phyloP scores from a whole-genome alignment of 2,797 vertebrate species.

The Acipenser transmontanus region DNA sequence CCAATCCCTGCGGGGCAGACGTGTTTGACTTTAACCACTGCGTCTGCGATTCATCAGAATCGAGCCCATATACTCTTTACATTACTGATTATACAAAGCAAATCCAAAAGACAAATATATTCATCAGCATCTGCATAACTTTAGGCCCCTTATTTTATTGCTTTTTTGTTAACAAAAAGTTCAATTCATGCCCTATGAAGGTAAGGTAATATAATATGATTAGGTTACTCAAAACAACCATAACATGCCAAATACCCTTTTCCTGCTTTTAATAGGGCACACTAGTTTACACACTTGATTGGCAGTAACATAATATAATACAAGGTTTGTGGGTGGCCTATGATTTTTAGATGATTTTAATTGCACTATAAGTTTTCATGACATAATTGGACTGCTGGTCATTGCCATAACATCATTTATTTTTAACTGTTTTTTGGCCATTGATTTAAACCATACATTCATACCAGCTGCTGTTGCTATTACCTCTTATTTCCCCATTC shows the following conservation, averaged over 20 bases:
- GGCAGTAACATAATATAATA: slow-evolving; percentile 40
- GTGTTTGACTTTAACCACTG: too few species aligned
- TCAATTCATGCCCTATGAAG: too few species aligned
- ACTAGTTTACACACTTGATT: slow-evolving; percentile 41
- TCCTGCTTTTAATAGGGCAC: slow-evolving; percentile 36
- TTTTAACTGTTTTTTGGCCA: slow-evolving; percentile 1
- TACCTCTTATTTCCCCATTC: too few species aligned
- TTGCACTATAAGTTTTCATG: slow-evolving; percentile 28
- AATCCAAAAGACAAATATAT: too few species aligned
- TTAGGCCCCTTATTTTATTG: too few species aligned
- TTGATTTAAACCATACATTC: slow-evolving; percentile 18
- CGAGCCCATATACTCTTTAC: too few species aligned
- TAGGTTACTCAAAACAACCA: slow-evolving; percentile 36
- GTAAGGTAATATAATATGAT: not conserved
- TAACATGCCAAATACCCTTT: slow-evolving; percentile 24
- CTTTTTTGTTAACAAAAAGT: too few species aligned
- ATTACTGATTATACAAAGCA: too few species aligned
- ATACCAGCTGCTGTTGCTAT: too few species aligned
- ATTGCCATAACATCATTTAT: slow-evolving; percentile 1
- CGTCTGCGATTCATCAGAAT: too few species aligned
- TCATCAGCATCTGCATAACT: too few species aligned
- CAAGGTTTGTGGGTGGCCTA: slow-evolving; percentile 39
- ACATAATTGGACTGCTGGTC: slow-evolving; percentile 16
- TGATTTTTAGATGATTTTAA: slow-evolving; percentile 25
- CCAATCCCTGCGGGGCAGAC: too few species aligned